Evolutionary conservation across 1,140 invertebrate genomes (phyloP), one percentile per base, ranked within the genome.

Genomic region (Calycopis cecrops): DNA sequence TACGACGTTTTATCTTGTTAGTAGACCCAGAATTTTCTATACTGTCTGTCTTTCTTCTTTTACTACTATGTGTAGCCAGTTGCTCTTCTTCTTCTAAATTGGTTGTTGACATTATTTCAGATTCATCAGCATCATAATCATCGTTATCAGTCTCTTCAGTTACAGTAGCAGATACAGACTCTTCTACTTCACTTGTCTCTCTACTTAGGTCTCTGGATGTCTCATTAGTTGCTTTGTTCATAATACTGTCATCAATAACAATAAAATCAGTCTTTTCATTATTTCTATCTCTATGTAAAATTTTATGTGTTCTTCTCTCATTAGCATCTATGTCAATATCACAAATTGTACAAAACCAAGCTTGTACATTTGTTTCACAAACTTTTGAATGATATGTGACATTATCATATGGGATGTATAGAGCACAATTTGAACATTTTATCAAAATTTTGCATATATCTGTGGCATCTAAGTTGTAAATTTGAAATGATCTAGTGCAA

Each of bases 391-490:
- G 79, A 10, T 57, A n/a, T 16, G 60, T 40, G 52, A 64, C 70
- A 28, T 57, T 62, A 18, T 59, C 49, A 65, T 73, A 70, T 50
- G 54, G 38, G 58, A 73, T 77, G 60, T 80, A 67, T 12, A 69
- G 55, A 52, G 57, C 35, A 57, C 77, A 79, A 50, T 69, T 75
- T 6, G 59, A 38, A 69, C 76, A 81, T 57, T 66, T 73, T 52
- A 67, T 74, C 42, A 81, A 58, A 52, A 76, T 18, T 56, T 52
- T 60, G 12, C 38, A 42, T 17, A 57, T 17, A 50, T 47, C 33
- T 47, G 52, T 16, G 35, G 65, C 59, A 57, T 14, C 34, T 33
- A 79, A 52, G 48, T 69, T 55, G 37, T 65, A 59, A 12, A 71
- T 63, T 40, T 35, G 61, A 48, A 80, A 69, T 14, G 56, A 59